Percentiles rank a stretch among this genome's conserved stretches.
Conservation (phyloP, 2,797 vertebrate genomes). For the Ceyx erithaca region DNA sequence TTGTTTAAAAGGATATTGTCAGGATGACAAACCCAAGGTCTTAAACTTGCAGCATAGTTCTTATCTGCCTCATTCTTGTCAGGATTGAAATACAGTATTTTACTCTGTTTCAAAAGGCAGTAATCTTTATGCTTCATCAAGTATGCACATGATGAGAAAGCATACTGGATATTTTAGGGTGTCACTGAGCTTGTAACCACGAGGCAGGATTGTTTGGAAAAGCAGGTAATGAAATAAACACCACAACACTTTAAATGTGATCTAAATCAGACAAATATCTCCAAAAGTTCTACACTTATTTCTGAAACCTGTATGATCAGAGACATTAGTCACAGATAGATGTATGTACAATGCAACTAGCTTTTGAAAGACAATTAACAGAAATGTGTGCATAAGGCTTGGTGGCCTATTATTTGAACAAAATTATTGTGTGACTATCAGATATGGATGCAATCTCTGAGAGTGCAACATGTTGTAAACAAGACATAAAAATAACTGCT, state of each 20-base stretch:
- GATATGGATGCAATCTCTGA: not conserved
- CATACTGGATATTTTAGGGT: not conserved
- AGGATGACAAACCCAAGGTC: not conserved
- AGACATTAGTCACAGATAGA: not conserved
- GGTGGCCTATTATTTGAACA: not conserved
- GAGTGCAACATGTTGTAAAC: not conserved
- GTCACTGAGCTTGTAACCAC: not conserved
- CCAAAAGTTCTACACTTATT: not conserved
- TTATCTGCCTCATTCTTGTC: not conserved
- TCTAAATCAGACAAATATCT: not conserved
- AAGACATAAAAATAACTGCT: not conserved
- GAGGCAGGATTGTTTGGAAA: not conserved
- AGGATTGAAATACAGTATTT: not conserved
- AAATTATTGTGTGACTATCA: not conserved
- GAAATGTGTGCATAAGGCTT: not conserved
- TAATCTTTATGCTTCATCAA: not conserved
- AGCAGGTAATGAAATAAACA: not conserved
- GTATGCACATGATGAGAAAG: not conserved
- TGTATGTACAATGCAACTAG: not conserved
- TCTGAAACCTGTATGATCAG: not conserved
- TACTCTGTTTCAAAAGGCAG: not conserved
- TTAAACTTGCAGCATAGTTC: not conserved
- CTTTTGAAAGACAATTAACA: not conserved
- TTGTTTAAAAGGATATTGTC: not conserved
- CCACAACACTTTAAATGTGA: not conserved